phyloP scores from a whole-genome alignment of 35 echinoderm and acorn worm species.

The Apostichopus californicus region DNA sequence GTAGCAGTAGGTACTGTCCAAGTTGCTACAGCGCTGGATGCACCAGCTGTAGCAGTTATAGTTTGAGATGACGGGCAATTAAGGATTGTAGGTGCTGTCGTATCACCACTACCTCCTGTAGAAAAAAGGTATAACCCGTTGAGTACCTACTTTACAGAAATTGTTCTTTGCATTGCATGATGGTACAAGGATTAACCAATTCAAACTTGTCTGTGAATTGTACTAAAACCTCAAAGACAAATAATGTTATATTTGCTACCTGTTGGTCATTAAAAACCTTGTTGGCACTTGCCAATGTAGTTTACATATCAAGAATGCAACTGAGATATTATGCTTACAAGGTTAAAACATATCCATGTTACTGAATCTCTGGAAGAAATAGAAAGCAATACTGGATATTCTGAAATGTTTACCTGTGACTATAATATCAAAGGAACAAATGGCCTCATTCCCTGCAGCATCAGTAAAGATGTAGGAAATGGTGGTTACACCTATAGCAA shows the following conservation, averaged over 20 bases:
- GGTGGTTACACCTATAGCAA: conserved; percentile 50
- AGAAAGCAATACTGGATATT: no score
- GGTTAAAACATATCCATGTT: not conserved
- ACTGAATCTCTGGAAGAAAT: no score
- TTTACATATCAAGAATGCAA: no score
- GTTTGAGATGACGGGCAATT: conserved; percentile 53
- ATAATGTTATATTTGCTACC: not conserved
- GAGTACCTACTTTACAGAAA: conserved; percentile 4
- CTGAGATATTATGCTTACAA: no score
- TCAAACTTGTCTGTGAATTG: not conserved
- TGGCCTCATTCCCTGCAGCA: conserved; percentile 53
- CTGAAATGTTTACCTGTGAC: conserved; percentile 35
- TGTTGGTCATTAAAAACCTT: no score
- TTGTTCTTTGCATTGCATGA: conserved; percentile 7
- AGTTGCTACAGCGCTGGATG: not conserved
- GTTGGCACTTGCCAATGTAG: no score
- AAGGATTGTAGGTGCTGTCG: conserved; percentile 46
- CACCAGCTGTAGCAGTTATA: not conserved
- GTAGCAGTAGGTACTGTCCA: conserved; percentile 72
- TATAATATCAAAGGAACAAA: conserved; percentile 55
- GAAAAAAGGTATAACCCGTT: not conserved
- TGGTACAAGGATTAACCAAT: conserved; percentile 9
- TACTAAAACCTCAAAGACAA: conserved; percentile 7
- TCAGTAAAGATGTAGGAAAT: conserved; percentile 75
- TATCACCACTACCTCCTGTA: conserved; percentile 49